A percentile compares a stretch with the other conserved stretches of the same genome.
Conservation (phyloP, 2,797 vertebrate species). For the Florisuga fusca region DNA sequence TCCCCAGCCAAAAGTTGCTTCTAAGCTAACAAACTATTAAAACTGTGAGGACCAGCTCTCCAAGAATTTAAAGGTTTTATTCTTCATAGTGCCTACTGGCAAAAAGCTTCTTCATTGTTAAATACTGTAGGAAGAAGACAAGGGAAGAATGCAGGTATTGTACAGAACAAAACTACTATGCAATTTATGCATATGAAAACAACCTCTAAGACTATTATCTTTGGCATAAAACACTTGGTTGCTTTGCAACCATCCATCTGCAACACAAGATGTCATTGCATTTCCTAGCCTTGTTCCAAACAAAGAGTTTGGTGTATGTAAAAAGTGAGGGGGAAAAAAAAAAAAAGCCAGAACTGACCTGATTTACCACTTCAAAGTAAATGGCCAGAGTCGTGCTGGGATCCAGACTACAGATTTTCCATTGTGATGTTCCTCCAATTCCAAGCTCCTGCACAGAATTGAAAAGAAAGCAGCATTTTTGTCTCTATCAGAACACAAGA, state of each 20-base stretch:
- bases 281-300: neutral
- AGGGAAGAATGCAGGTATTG: neutral
- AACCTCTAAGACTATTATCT: neutral
- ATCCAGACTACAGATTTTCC: slow-evolving; percentile 93
- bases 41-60: neutral
- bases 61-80: neutral
- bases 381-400: slow-evolving; percentile 90
- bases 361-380: slow-evolving; percentile 97
- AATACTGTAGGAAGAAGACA: neutral
- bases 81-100: neutral
- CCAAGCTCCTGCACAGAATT: slow-evolving; percentile 82
- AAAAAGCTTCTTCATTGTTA: neutral
- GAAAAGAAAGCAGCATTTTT: neutral
- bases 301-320: neutral
- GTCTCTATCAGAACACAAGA: neutral
- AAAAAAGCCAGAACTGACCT: slow-evolving; percentile 80
- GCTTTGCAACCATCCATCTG: neutral
- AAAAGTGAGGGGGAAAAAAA: neutral
- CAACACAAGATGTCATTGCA: neutral
- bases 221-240: neutral
- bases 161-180: neutral
- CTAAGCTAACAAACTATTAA: neutral
- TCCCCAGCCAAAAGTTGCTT: neutral
- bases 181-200: neutral
- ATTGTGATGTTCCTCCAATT: slow-evolving; percentile 92